Conservation (phyloP, 2,888 invertebrate species). For the Leptopilina myrica region DNA sequence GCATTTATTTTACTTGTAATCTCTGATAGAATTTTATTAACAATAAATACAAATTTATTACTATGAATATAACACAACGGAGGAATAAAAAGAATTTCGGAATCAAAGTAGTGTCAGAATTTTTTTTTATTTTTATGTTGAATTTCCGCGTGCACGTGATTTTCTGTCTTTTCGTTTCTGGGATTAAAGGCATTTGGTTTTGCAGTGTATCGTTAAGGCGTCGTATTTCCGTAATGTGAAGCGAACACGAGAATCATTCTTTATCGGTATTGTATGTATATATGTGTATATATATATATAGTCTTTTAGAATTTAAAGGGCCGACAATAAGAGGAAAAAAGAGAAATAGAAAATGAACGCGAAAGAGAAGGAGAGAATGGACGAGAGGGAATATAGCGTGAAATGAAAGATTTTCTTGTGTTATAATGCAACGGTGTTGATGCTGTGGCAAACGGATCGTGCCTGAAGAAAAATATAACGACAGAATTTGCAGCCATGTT, state of each 20-base stretch:
- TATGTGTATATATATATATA: not conserved
- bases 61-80: not conserved
- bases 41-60: too few relatives aligned
- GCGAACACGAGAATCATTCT: conserved; percentile 31
- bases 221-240: conserved; percentile 38
- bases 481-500: conserved; percentile 34
- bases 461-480: conserved; percentile 41
- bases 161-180: conserved; percentile 38
- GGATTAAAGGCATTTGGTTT: conserved; percentile 27
- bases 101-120: not conserved
- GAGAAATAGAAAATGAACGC: not conserved
- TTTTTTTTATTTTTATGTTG: conserved; percentile 1
- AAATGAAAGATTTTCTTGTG: not conserved
- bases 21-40: too few relatives aligned
- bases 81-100: not conserved
- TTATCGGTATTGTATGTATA: not conserved
- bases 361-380: not conserved
- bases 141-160: conserved; percentile 30
- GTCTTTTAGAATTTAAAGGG: not conserved
- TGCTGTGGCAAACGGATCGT: conserved; percentile 13
- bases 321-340: too few relatives aligned
- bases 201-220: conserved; percentile 38
- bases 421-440: conserved; percentile 19
- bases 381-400: not conserved
- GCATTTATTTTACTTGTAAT: too few relatives aligned